phyloP scores from a whole-genome alignment of 2,113 vertebrate genomes.

The Xiphophorus couchianus region DNA sequence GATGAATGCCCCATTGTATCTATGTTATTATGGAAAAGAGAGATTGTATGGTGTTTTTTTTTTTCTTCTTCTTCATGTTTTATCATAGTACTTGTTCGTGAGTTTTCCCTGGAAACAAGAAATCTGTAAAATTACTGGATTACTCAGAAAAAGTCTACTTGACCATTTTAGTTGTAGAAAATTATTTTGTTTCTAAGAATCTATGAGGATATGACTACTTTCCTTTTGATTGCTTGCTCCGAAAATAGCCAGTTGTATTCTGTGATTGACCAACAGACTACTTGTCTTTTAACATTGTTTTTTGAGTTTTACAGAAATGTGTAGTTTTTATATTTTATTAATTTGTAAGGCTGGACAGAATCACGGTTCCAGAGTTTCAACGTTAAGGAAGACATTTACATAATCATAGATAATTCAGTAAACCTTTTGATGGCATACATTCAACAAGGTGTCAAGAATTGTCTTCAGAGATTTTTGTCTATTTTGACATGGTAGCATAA shows the following conservation, averaged over 20 bases:
- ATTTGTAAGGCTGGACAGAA: slow-evolving; percentile 27
- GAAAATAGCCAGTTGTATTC: slow-evolving; percentile 20
- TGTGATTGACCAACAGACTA: slow-evolving; percentile 28
- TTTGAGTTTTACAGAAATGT: slow-evolving; percentile 49
- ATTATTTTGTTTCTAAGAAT: slow-evolving; percentile 9
- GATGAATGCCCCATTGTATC: slow-evolving; percentile 79
- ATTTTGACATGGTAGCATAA: too few relatives aligned
- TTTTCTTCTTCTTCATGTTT: slow-evolving; percentile 36
- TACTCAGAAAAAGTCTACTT: background rate
- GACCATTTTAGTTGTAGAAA: slow-evolving; percentile 2
- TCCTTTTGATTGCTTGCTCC: slow-evolving; percentile 5
- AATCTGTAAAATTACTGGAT: slow-evolving; percentile 50
- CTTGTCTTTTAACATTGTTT: slow-evolving; percentile 42
- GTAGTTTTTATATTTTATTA: slow-evolving; percentile 13
- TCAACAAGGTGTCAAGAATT: background rate
- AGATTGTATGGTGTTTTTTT: slow-evolving; percentile 46
- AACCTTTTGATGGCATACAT: background rate
- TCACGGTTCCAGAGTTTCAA: slow-evolving; percentile 3
- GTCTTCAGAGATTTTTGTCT: too few relatives aligned
- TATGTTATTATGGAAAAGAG: slow-evolving; percentile 54
- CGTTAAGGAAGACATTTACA: background rate
- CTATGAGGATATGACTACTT: slow-evolving; percentile 3
- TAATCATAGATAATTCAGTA: too few relatives aligned
- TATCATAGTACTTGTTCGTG: slow-evolving; percentile 58
- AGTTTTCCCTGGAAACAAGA: slow-evolving; percentile 64